These are phyloP conservation scores for Tethya wilhelma DNA, from an alignment of 37 sponge, comb jelly and placozoan species.

Conservation along the genomic window DNA sequence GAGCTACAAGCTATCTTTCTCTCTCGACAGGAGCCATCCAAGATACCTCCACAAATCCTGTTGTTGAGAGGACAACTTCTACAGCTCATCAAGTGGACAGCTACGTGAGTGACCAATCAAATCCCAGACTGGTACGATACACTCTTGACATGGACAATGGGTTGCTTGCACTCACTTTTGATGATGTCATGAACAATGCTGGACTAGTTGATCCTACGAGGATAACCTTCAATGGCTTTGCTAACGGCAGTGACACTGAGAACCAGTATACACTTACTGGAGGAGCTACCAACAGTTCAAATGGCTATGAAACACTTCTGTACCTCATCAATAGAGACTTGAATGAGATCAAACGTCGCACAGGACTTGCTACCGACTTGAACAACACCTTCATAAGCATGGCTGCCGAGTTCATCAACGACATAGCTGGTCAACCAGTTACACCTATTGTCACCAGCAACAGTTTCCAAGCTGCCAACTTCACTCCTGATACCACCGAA, in stretches of 20 bases:
- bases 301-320: constrained; percentile 78
- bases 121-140: constrained; percentile 58
- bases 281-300: constrained; percentile 50
- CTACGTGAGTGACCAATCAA: constrained; percentile 56
- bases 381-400: constrained; percentile 77
- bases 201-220: constrained; percentile 57
- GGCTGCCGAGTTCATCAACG: constrained; percentile 66
- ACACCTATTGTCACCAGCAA: constrained; percentile 62
- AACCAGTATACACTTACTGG: constrained; percentile 75
- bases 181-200: constrained; percentile 80
- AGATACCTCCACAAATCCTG: constrained; percentile 74
- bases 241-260: constrained; percentile 36
- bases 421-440: constrained; percentile 72
- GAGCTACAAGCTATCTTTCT: constrained; percentile 61
- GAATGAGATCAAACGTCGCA: constrained; percentile 75
- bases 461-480: constrained; percentile 53
- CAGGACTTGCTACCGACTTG: constrained; percentile 68
- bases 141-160: constrained; percentile 83
- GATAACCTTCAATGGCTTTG: constrained; percentile 66
- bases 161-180: constrained; percentile 55
- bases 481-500: constrained; percentile 58
- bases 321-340: constrained; percentile 58
- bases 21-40: constrained; percentile 44
- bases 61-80: constrained; percentile 2
- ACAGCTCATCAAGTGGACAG: constrained; percentile 30